phyloP scores from a whole-genome alignment of 2,888 invertebrate species.

The Chrysolina oricalcia region DNA sequence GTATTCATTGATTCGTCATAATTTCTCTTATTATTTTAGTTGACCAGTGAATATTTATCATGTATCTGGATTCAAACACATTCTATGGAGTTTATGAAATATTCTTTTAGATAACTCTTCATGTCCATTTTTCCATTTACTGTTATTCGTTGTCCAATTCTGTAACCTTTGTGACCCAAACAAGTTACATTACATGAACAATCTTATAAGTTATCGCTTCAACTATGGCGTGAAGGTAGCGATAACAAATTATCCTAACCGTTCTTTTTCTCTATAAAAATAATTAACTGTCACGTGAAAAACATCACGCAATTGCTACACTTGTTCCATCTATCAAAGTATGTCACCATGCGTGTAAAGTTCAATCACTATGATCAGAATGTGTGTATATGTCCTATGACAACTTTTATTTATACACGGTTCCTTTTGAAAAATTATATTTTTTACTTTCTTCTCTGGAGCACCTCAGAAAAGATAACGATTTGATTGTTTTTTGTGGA shows the following conservation, averaged over 20 bases:
- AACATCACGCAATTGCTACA: slow-evolving; percentile 1
- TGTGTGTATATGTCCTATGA: background rate
- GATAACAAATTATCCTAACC: slow-evolving; percentile 1
- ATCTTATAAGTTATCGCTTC: background rate
- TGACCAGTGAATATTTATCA: too few species aligned
- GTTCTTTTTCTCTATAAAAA: slow-evolving; percentile 4
- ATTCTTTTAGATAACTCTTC: background rate
- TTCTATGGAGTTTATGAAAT: too few species aligned
- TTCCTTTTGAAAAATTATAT: too few species aligned
- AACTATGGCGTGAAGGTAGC: background rate
- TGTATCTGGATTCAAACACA: too few species aligned
- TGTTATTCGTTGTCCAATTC: background rate
- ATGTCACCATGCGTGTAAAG: background rate
- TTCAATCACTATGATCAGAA: background rate
- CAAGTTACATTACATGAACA: background rate
- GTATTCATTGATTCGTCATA: too few species aligned
- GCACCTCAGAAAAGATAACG: too few species aligned
- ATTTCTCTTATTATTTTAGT: too few species aligned
- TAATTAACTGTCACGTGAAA: background rate
- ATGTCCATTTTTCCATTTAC: background rate
- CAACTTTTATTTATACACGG: too few species aligned
- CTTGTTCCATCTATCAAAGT: background rate
- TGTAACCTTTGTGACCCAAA: background rate
- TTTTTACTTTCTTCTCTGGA: too few species aligned
- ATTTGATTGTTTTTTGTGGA: too few species aligned